These are phyloP conservation scores for Spisula solida DNA, from an alignment of 2,888 invertebrate species.

Conservation along the genomic window DNA sequence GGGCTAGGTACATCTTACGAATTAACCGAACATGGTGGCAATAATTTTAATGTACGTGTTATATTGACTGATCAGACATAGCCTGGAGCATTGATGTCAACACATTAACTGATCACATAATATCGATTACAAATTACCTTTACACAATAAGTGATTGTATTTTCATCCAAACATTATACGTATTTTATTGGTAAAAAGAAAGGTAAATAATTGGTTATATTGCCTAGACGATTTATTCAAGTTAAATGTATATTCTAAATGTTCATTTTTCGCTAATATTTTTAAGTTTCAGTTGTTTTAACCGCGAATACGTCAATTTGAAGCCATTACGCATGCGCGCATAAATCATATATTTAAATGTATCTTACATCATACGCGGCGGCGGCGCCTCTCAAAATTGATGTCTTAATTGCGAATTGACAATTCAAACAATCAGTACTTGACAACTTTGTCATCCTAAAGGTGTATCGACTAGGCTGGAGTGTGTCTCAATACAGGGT, in stretches of 20 bases:
- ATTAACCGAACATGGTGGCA: too few relatives aligned
- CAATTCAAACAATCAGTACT: not conserved
- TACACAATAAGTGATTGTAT: not conserved
- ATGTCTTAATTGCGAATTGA: slow-evolving; percentile 10
- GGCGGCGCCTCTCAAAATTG: not conserved
- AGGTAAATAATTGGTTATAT: not conserved
- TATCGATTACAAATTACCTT: not conserved
- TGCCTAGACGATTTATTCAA: not conserved
- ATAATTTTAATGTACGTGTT: too few relatives aligned
- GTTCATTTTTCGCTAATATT: not conserved
- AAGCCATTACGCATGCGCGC: not conserved
- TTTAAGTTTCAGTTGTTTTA: not conserved
- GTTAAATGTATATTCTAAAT: not conserved
- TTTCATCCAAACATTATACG: not conserved
- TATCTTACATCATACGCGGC: slow-evolving; percentile 4
- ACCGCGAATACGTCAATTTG: not conserved
- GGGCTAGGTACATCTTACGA: too few relatives aligned
- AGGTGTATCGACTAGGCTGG: not conserved
- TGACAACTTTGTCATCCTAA: not conserved
- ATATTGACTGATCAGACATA: not conserved
- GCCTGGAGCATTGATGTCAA: not conserved
- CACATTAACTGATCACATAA: not conserved
- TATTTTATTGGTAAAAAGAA: not conserved
- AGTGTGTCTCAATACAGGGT: not conserved
- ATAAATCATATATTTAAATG: not conserved